Base-by-base conservation (phyloP, 2,888 invertebrate genomes). In the Dasysyrphus tricinctus region DNA sequence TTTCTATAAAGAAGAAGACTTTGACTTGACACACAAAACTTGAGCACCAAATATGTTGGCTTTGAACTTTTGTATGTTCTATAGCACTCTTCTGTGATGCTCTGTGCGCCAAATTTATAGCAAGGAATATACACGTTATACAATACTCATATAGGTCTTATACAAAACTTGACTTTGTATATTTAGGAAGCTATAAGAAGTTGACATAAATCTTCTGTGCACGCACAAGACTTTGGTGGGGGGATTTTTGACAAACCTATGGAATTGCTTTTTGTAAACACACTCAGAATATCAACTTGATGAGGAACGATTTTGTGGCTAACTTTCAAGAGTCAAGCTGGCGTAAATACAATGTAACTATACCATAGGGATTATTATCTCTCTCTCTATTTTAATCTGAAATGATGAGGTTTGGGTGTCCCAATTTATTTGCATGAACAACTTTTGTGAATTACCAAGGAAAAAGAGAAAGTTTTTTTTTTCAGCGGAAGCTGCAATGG, bases 1-100 rank as follows among this genome's bases (percentile, higher is more conserved):
- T 42, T 32, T 32, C 16, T 32, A 32, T 7, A 6, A 5, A 6
- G 7, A 16, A 39, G 11, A 65, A 72, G 42, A 69, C 75, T 83
- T 80, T 83, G 80, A 83, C 75, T 80, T 83, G 80, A 83, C 75
- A 65, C 42, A 65, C 29, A 59, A 56, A 79, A 83, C 54, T 83
- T 74, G 32, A 54, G 39, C 16, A 69, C 39, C 54, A 61, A 78
- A 61, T 67, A 69, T 78, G 77, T 82, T 79, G 74, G 79, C 69
- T 83, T 79, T 83, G 67, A 83, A 75, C 83, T 83, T 69, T 72
- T 69, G 44, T 59, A 5, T 32, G 54, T n/a, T 67, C 12, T 74
- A 32, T 32, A 44, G 57, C 29, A 8, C n/a, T 16, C 34, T 2
- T 16, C 32, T 29, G 11, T 49, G 32, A 1, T 24, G 24, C 24